These are phyloP conservation scores for Moxostoma hubbsi DNA, from an alignment of 2,797 vertebrate species.

Conservation along the genomic window DNA sequence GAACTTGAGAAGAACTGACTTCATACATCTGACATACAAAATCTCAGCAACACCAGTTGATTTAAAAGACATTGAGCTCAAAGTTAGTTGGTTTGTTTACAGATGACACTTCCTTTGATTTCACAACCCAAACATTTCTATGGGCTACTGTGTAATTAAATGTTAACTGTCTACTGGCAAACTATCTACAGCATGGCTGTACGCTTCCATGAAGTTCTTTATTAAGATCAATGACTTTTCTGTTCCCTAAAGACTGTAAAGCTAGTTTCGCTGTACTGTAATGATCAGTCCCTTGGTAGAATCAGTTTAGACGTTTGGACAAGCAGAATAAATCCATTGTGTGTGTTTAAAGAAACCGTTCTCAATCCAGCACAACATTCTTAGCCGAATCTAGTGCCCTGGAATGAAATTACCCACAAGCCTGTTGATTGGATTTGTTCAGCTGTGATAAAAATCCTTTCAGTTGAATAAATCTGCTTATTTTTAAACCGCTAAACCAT, in stretches of 20 bases:
- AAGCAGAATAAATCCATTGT: slow-evolving; percentile 59
- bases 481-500: slow-evolving; percentile 53
- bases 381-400: slow-evolving; percentile 34
- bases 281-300: slow-evolving; percentile 32
- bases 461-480: slow-evolving; percentile 63
- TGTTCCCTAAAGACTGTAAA: slow-evolving; percentile 19
- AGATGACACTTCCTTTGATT: too few relatives aligned
- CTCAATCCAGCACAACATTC: slow-evolving; percentile 46
- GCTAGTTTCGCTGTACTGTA: slow-evolving; percentile 51
- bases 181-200: neutral
- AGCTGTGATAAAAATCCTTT: slow-evolving; percentile 62
- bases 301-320: slow-evolving; percentile 52
- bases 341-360: slow-evolving; percentile 40
- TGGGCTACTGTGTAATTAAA: neutral
- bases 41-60: too few relatives aligned
- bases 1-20: too few relatives aligned
- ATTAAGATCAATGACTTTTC: slow-evolving; percentile 18
- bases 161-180: neutral
- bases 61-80: too few relatives aligned
- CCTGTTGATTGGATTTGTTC: slow-evolving; percentile 65
- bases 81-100: too few relatives aligned
- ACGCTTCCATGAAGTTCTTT: neutral
- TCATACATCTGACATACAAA: too few relatives aligned
- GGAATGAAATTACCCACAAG: slow-evolving; percentile 41
- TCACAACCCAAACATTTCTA: too few relatives aligned